Evolutionary conservation across 2,888 invertebrate species (phyloP), one percentile per base, ranked within the genome.

Genomic region (Sipha maydis): DNA sequence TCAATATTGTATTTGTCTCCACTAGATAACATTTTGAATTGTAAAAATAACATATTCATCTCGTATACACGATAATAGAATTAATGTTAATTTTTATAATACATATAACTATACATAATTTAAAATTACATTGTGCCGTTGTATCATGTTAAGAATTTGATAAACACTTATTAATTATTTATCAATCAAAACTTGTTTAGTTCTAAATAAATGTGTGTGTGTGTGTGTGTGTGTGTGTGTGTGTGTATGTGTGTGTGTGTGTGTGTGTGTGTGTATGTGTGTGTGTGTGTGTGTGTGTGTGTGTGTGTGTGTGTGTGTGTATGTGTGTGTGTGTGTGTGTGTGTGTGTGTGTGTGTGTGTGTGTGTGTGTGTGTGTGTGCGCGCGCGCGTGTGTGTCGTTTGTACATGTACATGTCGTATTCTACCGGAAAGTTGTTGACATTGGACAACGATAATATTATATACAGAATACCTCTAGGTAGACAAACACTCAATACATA

Each of bases 391-490:
- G n/a, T 19, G 5, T 1, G 69, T 1, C 28, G 19, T 21, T 19
- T 34, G 73, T 21, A 11, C n/a, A 1, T 9, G 5, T 19, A 21
- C 17, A 7, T 21, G 21, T 17, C 41, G 21, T 48, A 69, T 28
- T 38, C 38, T 56, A 19, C 8, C n/a, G n/a, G 34, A 75, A 34
- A 84, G 75, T 61, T 38, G 61, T 84, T 84, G 84, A 84, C 84
- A 76, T 61, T 76, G 84, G 84, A 61, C 61, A 28, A 38, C 61
- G 28, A 41, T 2, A 28, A n/a, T 28, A 61, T 38, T 75, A 76
- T 84, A 75, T 38, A 56, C 38, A 31, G 11, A 4, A 3, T 73
- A 73, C 34, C 9, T 75, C 34, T 34, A 34, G 14, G 19, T 19
- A 19, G 71, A 38, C 21, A 17, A 19, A 4, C 25, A 9, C 25